phyloP scores from a whole-genome alignment of 1,140 invertebrate species.

The Zaprionus nigranus region DNA sequence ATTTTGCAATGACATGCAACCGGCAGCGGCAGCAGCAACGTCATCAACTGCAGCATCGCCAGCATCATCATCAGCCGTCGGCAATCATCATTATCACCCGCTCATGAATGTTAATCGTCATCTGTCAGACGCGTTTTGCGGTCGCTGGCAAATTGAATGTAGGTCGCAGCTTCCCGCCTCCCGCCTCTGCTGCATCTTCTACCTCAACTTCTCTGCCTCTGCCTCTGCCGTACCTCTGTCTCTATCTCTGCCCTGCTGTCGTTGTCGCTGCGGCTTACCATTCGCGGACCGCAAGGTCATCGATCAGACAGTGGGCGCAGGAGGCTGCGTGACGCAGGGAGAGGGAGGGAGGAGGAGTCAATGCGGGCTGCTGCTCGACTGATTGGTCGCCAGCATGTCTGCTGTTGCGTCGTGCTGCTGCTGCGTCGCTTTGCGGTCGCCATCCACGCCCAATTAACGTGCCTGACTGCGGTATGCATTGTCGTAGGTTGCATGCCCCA shows the following conservation, averaged over 20 bases:
- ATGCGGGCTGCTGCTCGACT: constrained; percentile 6
- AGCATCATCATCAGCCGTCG: constrained; percentile 12
- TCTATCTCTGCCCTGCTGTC: not conserved
- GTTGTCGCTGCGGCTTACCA: constrained; percentile 43
- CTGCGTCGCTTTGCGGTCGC: constrained; percentile 10
- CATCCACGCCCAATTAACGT: constrained; percentile 44
- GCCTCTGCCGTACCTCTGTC: not conserved
- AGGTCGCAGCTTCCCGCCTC: constrained; percentile 47
- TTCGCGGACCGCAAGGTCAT: constrained; percentile 76
- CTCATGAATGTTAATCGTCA: constrained; percentile 64
- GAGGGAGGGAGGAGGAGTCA: not conserved
- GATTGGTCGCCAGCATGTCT: constrained; percentile 74
- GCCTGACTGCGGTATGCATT: constrained; percentile 17
- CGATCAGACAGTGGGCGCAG: constrained; percentile 63
- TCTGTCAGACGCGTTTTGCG: constrained; percentile 78
- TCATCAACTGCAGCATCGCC: not conserved
- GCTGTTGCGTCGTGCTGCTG: constrained; percentile 40
- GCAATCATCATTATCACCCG: constrained; percentile 27
- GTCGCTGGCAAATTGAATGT: constrained; percentile 78
- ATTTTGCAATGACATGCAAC: constrained; percentile 7
- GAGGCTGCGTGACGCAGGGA: not conserved
- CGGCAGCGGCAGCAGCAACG: constrained; percentile 7
- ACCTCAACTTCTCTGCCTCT: not conserved
- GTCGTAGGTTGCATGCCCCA: constrained; percentile 28
- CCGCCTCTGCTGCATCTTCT: not conserved